phyloP scores from a whole-genome alignment of 1,140 invertebrate species.

The Lepidurus apus region DNA sequence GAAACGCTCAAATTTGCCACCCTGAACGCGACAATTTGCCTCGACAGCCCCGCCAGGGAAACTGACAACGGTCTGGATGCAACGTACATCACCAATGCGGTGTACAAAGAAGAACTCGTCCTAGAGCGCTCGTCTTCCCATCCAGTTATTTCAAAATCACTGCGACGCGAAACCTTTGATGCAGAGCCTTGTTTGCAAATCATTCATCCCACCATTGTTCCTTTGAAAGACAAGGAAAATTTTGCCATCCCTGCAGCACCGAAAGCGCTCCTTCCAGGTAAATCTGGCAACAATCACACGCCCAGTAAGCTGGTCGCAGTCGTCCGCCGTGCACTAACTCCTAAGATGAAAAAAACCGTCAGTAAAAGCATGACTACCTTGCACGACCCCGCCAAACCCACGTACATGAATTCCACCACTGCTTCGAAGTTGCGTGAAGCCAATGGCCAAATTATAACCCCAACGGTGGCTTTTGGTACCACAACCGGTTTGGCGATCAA shows the following conservation, averaged over 20 bases:
- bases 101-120: background rate
- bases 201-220: background rate
- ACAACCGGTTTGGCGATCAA: background rate
- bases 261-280: background rate
- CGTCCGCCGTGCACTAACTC: background rate
- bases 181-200: background rate
- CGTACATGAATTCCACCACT: slow-evolving; percentile 18
- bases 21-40: background rate
- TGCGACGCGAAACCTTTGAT: background rate
- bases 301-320: background rate
- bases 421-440: slow-evolving; percentile 28
- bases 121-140: background rate
- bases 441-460: background rate
- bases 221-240: slow-evolving; percentile 25
- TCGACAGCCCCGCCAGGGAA: background rate
- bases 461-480: background rate
- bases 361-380: slow-evolving; percentile 1
- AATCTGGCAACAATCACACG: background rate
- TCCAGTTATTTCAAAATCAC: background rate
- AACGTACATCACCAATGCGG: background rate
- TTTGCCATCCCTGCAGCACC: background rate
- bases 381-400: slow-evolving; percentile 18
- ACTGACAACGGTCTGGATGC: background rate
- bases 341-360: background rate
- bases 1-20: background rate